Evolutionary conservation across 2,797 vertebrate species (phyloP), one percentile per base, ranked within the genome.

Genomic region (Gallinago nigripennis): DNA sequence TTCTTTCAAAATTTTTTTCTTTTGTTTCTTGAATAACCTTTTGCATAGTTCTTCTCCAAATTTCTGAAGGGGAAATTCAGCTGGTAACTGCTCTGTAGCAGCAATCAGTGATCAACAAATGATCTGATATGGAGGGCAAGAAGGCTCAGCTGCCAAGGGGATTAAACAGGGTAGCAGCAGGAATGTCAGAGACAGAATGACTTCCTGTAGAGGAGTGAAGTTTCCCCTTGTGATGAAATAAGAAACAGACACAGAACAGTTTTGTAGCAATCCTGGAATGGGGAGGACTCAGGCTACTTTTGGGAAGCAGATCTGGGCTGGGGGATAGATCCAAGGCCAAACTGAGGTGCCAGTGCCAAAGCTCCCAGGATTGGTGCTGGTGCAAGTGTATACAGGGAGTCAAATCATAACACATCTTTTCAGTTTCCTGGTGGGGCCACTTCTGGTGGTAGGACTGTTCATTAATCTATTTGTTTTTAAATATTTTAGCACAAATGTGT

Each of bases 331-430:
- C 6, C 56, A 83, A 60, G 53, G 6, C 11, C 31, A 72, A 17
- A 6, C 7, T 63, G 68, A 64, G 8, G 9, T 61, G 8, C 28
- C 25, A 35, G 8, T 61, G 25, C 3, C 9, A 30, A 56, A 15
- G 12, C 8, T 16, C 17, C 50, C 25, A 27, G n/a, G 19, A 24
- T 16, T 53, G 46, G 6, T 39, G 39, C 23, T 70, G 11, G 1
- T 51, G 25, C 50, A 51, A 51, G 50, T 56, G 15, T 16, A 15
- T 10, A n/a, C 16, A 30, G 45, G 33, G 16, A 78, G 33, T 37
- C 8, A 31, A 18, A 2, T 65, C n/a, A 9, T 46, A 46, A 14
- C 0, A 4, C 1, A 27, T 20, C 11, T 64, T 53, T 37, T 4
- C n/a, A 65, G 51, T 37, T 9, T 65, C 12, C 20, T 41, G 43